Base-by-base conservation (phyloP, 2,113 vertebrate species). In the Galemys pyrenaicus region DNA sequence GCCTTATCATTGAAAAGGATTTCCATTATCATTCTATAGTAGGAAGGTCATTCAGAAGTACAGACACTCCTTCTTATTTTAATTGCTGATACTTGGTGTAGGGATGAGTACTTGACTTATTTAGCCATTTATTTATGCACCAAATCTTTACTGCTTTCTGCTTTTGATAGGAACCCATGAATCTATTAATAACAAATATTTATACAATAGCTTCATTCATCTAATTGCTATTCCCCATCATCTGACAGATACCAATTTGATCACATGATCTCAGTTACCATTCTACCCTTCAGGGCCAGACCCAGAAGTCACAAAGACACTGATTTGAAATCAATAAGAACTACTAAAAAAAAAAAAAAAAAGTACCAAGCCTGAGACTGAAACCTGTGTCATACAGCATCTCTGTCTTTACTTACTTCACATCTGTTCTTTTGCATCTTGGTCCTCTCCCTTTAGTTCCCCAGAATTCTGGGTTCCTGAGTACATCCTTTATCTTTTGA, bases 261-360 rank as follows among this genome's bases (percentile, higher is more conserved):
- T 80, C 87, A 56, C 44, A 28, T 78, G 71, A 46, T 65, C 49
- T 80, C 49, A 86, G 12, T 77, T 41, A 85, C 58, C 24, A 54
- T 28, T 35, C 28, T 12, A 30, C 22, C 12, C 44, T 91, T 41
- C 60, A 73, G 71, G 46, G 16, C 26, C 79, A 73, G 24, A 7
- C 56, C 56, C 67, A 49, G 37, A 92, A 88, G 62, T 74, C 41
- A 77, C 37, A 89, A 73, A 83, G 54, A 68, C 71, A 67, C 17
- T 35, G n/a, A 67, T 64, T 82, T 78, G 62, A 51, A 71, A 78
- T 67, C 81, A 84, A 70, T 32, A 87, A 78, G 71, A 95, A 84
- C 19, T 89, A 49, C 9, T 44, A 44, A 44, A 44, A 44, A 44
- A 44, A 44, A 44, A 44, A 44, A 44, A 44, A 9, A 44, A 44